A percentile compares a stretch with the other conserved stretches of the same genome.
Evolutionary conservation across 2,797 vertebrate genomes (phyloP).

Genomic region (Thaleichthys pacificus): DNA sequence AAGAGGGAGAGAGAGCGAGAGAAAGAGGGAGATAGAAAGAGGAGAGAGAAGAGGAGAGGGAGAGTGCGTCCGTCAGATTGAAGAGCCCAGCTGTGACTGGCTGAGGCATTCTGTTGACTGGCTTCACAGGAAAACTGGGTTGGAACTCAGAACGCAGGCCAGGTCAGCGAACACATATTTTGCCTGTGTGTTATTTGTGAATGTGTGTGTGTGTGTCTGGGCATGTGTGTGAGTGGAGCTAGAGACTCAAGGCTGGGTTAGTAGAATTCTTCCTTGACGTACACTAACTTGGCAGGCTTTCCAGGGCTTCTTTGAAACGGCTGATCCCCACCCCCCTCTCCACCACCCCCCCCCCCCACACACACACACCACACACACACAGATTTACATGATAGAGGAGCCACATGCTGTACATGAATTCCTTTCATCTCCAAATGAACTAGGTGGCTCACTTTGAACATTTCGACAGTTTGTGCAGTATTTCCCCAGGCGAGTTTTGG

Average conservation of each 20-base stretch:
- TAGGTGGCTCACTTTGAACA: conserved; percentile 26
- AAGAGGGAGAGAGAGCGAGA: conserved; percentile 17
- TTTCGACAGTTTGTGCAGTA: neutral
- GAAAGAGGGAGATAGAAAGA: conserved; percentile 26
- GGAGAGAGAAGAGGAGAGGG: too few relatives aligned
- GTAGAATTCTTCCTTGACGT: conserved; percentile 61
- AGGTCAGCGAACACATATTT: conserved; percentile 40
- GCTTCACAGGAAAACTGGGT: conserved; percentile 47
- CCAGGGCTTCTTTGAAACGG: conserved; percentile 38
- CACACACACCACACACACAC: neutral
- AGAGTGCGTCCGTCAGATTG: conserved; percentile 17
- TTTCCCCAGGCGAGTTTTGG: conserved; percentile 2
- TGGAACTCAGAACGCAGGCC: conserved; percentile 35
- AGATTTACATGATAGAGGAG: conserved; percentile 43
- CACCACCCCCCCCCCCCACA: neutral
- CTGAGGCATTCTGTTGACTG: conserved; percentile 35
- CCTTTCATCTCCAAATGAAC: conserved; percentile 38
- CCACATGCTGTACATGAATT: conserved; percentile 20
- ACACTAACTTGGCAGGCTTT: conserved; percentile 56
- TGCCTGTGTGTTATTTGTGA: conserved; percentile 11
- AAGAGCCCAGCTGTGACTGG: conserved; percentile 38
- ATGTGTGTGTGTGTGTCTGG: neutral
- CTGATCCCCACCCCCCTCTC: neutral
- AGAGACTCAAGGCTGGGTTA: conserved; percentile 30
- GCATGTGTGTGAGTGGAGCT: too few relatives aligned